These are phyloP conservation scores for Bos taurus DNA, from an alignment of 2,113 vertebrate species.

Conservation along the genomic window ARS-UCD2.0 NC_037328.1:92214501-92215000, in stretches of 20 bases:
- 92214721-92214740: neutral
- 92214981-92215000: conserved; percentile 3
- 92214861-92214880: neutral
- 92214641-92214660: neutral
- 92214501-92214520: neutral
- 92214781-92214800: neutral
- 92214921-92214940: neutral
- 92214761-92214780: neutral
- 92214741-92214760: neutral
- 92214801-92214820: neutral
- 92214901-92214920: neutral
- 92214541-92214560: neutral
- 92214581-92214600: neutral
- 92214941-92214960: neutral
- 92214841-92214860: neutral
- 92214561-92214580: neutral
- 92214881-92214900: neutral
- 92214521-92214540: neutral
- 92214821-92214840: neutral
- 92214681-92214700: neutral
- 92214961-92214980: neutral
- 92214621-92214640: neutral
- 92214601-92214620: neutral
- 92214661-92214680: neutral
- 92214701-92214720: neutral